Conservation (phyloP, 2,113 vertebrate species). For the Leucopternis melanops region DNA sequence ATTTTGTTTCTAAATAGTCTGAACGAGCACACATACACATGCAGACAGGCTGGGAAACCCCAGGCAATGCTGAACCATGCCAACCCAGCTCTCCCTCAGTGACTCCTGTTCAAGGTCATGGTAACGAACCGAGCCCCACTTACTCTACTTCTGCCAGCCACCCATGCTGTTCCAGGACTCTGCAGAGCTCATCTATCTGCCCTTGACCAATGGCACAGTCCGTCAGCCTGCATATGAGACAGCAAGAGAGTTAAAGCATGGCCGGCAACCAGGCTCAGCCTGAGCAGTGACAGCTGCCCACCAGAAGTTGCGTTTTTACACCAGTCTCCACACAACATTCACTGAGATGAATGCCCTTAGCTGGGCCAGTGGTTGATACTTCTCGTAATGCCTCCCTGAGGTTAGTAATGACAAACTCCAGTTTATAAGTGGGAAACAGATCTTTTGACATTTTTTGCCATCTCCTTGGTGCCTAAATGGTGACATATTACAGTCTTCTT, state of each 20-base stretch:
- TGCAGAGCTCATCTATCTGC: conserved; percentile 46
- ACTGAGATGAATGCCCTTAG: not conserved
- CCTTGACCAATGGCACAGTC: conserved; percentile 35
- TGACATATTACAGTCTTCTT: not conserved
- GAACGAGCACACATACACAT: accelerated
- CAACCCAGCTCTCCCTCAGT: not conserved
- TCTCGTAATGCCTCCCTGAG: not conserved
- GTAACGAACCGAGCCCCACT: not conserved
- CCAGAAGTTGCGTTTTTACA: not conserved
- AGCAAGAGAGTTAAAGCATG: not conserved
- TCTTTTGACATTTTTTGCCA: not conserved
- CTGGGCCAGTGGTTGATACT: not conserved
- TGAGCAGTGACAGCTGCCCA: not conserved
- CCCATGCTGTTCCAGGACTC: conserved; percentile 4
- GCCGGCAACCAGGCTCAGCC: not conserved
- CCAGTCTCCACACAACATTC: not conserved
- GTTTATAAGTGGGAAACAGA: not conserved
- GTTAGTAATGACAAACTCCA: not conserved
- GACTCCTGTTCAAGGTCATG: not conserved
- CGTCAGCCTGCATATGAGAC: conserved; percentile 1
- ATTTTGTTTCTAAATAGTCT: not conserved
- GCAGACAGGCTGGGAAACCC: not conserved
- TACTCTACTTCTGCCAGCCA: conserved; percentile 65
- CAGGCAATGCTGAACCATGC: not conserved
- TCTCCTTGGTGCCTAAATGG: not conserved